These are phyloP conservation scores for Synodontis membranacea DNA, from an alignment of 2,113 vertebrate species.

Conservation along the genomic window DNA sequence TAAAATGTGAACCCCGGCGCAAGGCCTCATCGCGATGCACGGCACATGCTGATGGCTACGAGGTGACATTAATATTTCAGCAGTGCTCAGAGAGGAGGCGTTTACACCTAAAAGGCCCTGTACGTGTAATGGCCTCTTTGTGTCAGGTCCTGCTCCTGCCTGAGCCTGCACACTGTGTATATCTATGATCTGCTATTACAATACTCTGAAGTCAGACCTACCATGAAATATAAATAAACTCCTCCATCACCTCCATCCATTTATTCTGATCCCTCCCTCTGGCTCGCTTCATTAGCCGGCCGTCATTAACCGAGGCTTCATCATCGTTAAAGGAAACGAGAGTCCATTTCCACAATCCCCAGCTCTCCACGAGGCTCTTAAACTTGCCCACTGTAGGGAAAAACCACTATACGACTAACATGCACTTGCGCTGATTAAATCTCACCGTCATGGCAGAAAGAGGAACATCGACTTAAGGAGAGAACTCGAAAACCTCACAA, in stretches of 20 bases:
- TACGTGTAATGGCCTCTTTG: constrained; percentile 36
- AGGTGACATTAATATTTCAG: constrained; percentile 71
- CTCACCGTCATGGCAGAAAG: constrained; percentile 9
- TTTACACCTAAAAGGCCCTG: constrained; percentile 55
- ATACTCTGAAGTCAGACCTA: neutral
- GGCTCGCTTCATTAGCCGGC: constrained; percentile 30
- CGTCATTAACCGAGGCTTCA: constrained; percentile 31
- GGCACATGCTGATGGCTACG: constrained; percentile 58
- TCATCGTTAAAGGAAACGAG: constrained; percentile 37
- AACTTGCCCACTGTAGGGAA: constrained; percentile 18
- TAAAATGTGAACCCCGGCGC: constrained; percentile 37
- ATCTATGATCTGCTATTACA: neutral
- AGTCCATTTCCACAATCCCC: constrained; percentile 29
- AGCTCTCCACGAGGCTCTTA: constrained; percentile 29
- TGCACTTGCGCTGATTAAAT: constrained; percentile 42
- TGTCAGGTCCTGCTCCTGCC: constrained; percentile 45
- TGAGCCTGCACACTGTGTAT: neutral
- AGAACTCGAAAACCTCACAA: neutral
- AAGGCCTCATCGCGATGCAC: constrained; percentile 67
- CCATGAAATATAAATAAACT: constrained; percentile 34
- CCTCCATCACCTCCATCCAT: constrained; percentile 7
- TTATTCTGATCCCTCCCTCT: constrained; percentile 20
- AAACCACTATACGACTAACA: constrained; percentile 9
- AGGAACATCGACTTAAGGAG: neutral
- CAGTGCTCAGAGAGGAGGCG: constrained; percentile 58